These are phyloP conservation scores for Hyles euphorbiae DNA, from an alignment of 1,140 invertebrate genomes.

Conservation along the genomic window DNA sequence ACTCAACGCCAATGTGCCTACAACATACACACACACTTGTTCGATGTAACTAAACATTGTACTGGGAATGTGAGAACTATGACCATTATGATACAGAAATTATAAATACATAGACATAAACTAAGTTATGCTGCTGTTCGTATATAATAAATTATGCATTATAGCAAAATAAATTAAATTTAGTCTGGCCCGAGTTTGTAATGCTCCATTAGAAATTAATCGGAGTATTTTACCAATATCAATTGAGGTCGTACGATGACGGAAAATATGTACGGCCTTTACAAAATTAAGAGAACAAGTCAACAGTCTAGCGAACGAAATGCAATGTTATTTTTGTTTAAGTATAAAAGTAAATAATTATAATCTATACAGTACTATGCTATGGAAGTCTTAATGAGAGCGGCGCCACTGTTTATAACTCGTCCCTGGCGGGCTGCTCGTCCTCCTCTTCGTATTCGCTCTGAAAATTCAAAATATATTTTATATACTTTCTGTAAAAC, in stretches of 20 bases:
- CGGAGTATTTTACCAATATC: slow-evolving; percentile 24
- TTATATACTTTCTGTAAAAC: no score
- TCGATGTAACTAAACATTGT: slow-evolving; percentile 46
- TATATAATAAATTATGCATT: slow-evolving; percentile 52
- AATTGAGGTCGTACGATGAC: neutral
- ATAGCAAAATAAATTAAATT: slow-evolving; percentile 35
- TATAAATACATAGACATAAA: slow-evolving; percentile 62
- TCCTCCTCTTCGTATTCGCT: slow-evolving; percentile 63
- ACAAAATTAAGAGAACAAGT: slow-evolving; percentile 41
- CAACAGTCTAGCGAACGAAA: slow-evolving; percentile 58
- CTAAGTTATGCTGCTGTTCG: slow-evolving; percentile 49
- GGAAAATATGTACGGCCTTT: slow-evolving; percentile 31
- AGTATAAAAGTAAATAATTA: slow-evolving; percentile 58
- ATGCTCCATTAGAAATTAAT: slow-evolving; percentile 12
- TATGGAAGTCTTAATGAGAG: slow-evolving; percentile 56
- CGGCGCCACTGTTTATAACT: slow-evolving; percentile 51
- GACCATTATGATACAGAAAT: slow-evolving; percentile 70
- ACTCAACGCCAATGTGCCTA: slow-evolving; percentile 23
- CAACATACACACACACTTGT: slow-evolving; percentile 39
- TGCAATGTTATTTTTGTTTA: slow-evolving; percentile 41
- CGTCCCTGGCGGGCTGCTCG: slow-evolving; percentile 55
- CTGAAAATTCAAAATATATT: slow-evolving; percentile 24
- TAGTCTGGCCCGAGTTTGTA: slow-evolving; percentile 13
- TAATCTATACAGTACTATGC: slow-evolving; percentile 59
- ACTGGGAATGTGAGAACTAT: slow-evolving; percentile 50